Evolutionary conservation across 1,140 invertebrate species (phyloP).

Genomic region (Drosophila yakuba): DNA sequence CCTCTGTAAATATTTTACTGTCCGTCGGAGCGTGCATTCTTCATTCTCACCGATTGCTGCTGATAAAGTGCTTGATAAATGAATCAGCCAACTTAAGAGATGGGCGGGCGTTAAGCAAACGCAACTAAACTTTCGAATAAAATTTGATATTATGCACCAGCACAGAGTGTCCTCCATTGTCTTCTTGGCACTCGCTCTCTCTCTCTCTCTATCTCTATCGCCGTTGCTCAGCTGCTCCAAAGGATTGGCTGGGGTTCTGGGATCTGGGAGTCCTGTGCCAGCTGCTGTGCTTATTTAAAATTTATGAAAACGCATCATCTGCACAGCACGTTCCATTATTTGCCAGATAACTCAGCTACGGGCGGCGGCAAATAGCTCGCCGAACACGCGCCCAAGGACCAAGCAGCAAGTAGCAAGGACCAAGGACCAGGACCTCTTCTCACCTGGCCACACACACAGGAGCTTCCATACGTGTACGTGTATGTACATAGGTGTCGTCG

Average conservation of each 20-base stretch:
- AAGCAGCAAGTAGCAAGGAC: background rate
- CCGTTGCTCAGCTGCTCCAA: background rate
- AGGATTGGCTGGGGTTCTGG: constrained; percentile 12
- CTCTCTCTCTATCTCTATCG: too few species aligned
- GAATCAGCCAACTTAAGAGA: constrained; percentile 43
- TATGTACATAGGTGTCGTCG: background rate
- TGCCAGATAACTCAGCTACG: constrained; percentile 80
- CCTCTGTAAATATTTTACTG: constrained; percentile 29
- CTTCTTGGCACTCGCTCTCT: background rate
- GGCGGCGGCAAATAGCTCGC: constrained; percentile 65
- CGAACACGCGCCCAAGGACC: constrained; percentile 71
- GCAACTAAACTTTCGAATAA: constrained; percentile 51
- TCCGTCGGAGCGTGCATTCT: constrained; percentile 27
- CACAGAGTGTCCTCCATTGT: constrained; percentile 37
- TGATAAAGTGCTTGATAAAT: constrained; percentile 54
- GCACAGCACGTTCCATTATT: constrained; percentile 82
- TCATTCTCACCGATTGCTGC: constrained; percentile 10
- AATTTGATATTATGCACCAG: constrained; percentile 62
- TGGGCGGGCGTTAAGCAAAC: constrained; percentile 25
- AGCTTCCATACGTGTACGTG: constrained; percentile 12
- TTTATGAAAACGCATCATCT: constrained; percentile 83
- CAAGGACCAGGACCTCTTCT: constrained; percentile 10
- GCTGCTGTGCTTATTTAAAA: constrained; percentile 77
- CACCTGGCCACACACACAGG: constrained; percentile 45
- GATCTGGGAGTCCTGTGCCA: constrained; percentile 19